phyloP scores from a whole-genome alignment of 2,113 vertebrate genomes.

The Callionymus lyra region DNA sequence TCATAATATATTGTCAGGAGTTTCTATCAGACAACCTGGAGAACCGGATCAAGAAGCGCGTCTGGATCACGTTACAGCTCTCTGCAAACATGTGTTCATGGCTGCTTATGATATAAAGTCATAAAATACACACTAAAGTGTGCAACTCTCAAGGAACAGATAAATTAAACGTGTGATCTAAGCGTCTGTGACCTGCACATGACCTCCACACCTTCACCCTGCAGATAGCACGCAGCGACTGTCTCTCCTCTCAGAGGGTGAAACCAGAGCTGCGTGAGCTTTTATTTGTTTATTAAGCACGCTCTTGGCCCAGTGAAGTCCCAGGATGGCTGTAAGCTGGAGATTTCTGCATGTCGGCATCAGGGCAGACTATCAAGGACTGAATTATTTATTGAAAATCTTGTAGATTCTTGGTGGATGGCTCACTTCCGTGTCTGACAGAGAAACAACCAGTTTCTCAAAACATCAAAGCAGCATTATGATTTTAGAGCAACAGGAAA shows the following conservation, averaged over 20 bases:
- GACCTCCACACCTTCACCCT: constrained; percentile 31
- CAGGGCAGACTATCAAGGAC: constrained; percentile 56
- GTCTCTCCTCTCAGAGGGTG: constrained; percentile 47
- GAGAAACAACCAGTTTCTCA: constrained; percentile 11
- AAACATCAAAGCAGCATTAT: no score
- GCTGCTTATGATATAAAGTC: not conserved
- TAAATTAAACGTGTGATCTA: not conserved
- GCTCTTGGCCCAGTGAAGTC: constrained; percentile 57
- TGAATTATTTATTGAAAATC: constrained; percentile 68
- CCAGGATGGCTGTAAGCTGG: constrained; percentile 65
- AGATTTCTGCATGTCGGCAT: constrained; percentile 66
- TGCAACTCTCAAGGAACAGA: not conserved
- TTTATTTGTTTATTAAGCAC: constrained; percentile 68
- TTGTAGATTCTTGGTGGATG: constrained; percentile 42
- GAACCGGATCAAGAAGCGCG: constrained; percentile 44
- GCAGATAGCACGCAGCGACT: constrained; percentile 36
- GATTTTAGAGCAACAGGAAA: no score
- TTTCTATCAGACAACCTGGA: not conserved
- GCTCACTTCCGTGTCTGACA: constrained; percentile 13
- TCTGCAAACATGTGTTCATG: constrained; percentile 43
- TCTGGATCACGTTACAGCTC: constrained; percentile 66
- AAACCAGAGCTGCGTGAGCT: constrained; percentile 54
- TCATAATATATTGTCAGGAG: not conserved
- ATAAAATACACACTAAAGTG: not conserved
- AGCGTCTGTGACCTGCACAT: not conserved